phyloP scores from a whole-genome alignment of 2,113 vertebrate genomes.

The Aptenodytes patagonicus region DNA sequence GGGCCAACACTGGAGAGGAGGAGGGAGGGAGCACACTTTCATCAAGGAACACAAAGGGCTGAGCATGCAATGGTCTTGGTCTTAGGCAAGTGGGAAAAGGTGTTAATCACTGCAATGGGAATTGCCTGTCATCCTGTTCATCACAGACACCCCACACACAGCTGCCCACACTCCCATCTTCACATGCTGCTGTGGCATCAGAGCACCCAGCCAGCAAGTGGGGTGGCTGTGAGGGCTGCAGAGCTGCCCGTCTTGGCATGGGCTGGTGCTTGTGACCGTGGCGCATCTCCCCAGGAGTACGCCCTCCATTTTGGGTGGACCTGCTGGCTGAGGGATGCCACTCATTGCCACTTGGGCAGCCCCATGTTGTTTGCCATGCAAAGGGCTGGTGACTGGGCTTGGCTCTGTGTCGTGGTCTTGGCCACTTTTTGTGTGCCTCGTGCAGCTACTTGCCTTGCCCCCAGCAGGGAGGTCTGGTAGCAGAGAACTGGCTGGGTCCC shows the following conservation, averaged over 20 bases:
- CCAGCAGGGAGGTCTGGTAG: rapidly evolving
- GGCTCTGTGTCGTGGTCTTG: background rate
- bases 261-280: background rate
- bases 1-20: background rate
- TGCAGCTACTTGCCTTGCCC: background rate
- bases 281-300: background rate
- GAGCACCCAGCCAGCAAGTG: background rate
- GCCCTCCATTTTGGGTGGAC: background rate
- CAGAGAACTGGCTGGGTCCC: background rate
- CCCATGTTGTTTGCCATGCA: background rate
- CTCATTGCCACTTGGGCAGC: rapidly evolving
- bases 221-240: background rate
- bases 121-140: background rate
- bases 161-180: background rate
- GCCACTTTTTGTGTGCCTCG: background rate
- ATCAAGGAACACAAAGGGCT: background rate
- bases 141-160: background rate
- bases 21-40: background rate
- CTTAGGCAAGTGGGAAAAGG: background rate
- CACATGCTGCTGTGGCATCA: background rate
- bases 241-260: rapidly evolving
- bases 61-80: rapidly evolving
- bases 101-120: background rate
- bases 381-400: background rate
- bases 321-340: background rate